phyloP scores from a whole-genome alignment of 2,797 vertebrate species.

The Acipenser oxyrinchus region DNA sequence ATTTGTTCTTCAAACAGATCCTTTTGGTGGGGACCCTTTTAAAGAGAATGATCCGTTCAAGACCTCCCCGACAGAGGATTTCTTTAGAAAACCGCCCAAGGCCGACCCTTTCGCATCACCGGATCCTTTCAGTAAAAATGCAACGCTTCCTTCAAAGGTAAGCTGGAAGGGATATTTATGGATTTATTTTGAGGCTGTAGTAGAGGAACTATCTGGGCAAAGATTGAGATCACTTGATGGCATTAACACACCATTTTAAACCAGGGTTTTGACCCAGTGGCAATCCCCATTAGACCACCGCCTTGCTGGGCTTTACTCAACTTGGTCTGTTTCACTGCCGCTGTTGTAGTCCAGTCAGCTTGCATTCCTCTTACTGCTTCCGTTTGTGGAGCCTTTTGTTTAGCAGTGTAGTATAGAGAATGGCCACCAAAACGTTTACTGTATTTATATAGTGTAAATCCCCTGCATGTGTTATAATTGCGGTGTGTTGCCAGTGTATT shows the following conservation, averaged over 20 bases:
- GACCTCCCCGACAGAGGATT: constrained; percentile 70
- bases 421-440: no score
- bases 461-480: not conserved
- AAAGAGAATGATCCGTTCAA: constrained; percentile 68
- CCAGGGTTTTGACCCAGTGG: constrained; percentile 12
- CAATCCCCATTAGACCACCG: not conserved
- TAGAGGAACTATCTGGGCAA: no score
- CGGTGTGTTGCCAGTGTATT: not conserved
- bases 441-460: no score
- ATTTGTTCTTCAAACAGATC: constrained; percentile 47
- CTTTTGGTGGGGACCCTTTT: constrained; percentile 76
- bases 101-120: constrained; percentile 76
- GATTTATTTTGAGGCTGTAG: no score
- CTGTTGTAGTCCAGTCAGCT: no score
- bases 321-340: no score
- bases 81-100: constrained; percentile 84
- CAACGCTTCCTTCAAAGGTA: constrained; percentile 78
- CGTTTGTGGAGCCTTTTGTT: no score
- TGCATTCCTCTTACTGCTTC: no score
- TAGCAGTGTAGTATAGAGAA: no score
- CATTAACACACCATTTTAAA: not conserved
- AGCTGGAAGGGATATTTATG: constrained; percentile 14
- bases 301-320: no score
- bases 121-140: constrained; percentile 81
- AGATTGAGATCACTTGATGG: not conserved